Base-by-base conservation (phyloP, 2,797 vertebrate species). In the Naso thynnoides region DNA sequence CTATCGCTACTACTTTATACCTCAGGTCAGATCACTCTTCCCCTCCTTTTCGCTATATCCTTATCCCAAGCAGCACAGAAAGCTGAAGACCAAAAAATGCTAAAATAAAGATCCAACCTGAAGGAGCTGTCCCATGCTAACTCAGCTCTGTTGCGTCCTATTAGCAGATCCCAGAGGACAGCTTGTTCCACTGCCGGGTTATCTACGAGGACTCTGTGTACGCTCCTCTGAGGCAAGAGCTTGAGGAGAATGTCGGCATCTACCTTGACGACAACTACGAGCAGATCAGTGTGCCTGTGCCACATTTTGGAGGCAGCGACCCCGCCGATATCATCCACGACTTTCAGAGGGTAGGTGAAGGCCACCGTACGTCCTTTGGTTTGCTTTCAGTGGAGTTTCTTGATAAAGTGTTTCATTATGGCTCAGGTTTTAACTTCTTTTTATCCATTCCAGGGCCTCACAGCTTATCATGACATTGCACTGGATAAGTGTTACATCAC, bases 401-500 rank as follows among this genome's bases (percentile, higher is more conserved):
- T 49, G 6, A 47, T 26, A 6, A 56, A 54, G 36, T 21, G 6
- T 33, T 76, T 62, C 10, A 55, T 23, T 2, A 4, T 19, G 18
- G 27, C 15, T 55, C 0, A 21, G 16, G 13, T 59, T 67, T 39
- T 45, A 70, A 76, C 21, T n/a, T 42, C 48, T 24, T 21, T 4
- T n/a, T 1, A 8, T 33, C 53, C 31, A 2, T 71, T 11, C 0
- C 90, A 99, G 98, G 96, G 96, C 5, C 93, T 99, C 84, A 98
- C 98, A 1, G 97, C 96, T 13, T 99, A 99, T 79, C 91, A 97
- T 0, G 98, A 99, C 93, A 95, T 98, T 61, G 93, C 94, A 0
- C 84, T 98, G 95, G 96, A 98, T 91, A 98, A 97, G 76, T 99
- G 98, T 91, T 99, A 97, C 9, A 94, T 99, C 88, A 97, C 96